Evolutionary conservation across 2,113 vertebrate species (phyloP).

Genomic region (Eublepharis macularius): DNA sequence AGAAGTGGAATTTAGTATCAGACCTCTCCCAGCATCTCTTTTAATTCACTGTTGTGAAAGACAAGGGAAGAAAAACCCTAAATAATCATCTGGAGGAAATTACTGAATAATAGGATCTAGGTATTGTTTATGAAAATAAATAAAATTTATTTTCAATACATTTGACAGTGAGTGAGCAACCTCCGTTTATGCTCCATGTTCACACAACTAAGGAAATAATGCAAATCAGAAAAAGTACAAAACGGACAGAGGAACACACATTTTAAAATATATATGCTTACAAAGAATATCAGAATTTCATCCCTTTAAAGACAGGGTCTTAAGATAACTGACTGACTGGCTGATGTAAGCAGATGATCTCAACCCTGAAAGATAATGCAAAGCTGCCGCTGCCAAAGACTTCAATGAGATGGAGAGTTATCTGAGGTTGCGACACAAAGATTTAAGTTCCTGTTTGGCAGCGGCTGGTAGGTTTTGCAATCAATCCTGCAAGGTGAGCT

Average conservation of each 20-base stretch:
- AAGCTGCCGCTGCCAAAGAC: conserved; percentile 1
- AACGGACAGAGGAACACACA: neutral
- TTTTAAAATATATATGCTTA: neutral
- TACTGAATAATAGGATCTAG: conserved; percentile 25
- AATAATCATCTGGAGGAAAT: conserved; percentile 28
- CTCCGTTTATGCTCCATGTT: conserved; percentile 19
- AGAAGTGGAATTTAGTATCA: neutral
- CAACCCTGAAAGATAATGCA: neutral
- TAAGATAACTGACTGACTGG: neutral
- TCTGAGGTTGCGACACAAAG: conserved; percentile 5
- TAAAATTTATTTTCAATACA: neutral
- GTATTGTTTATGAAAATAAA: neutral
- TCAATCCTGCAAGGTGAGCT: conserved; percentile 17
- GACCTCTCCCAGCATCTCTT: neutral
- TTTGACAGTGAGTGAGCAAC: conserved; percentile 13
- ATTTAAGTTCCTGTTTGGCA: conserved; percentile 6
- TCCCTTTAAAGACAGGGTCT: neutral
- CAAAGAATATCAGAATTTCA: neutral
- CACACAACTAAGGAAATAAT: conserved; percentile 5
- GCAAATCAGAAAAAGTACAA: neutral
- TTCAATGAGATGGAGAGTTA: conserved; percentile 14
- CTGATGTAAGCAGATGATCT: conserved; percentile 9
- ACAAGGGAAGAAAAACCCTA: neutral
- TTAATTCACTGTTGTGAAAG: neutral
- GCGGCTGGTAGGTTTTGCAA: conserved; percentile 3